phyloP scores from a whole-genome alignment of 2,888 invertebrate species.

The Trichogramma evanescens region DNA sequence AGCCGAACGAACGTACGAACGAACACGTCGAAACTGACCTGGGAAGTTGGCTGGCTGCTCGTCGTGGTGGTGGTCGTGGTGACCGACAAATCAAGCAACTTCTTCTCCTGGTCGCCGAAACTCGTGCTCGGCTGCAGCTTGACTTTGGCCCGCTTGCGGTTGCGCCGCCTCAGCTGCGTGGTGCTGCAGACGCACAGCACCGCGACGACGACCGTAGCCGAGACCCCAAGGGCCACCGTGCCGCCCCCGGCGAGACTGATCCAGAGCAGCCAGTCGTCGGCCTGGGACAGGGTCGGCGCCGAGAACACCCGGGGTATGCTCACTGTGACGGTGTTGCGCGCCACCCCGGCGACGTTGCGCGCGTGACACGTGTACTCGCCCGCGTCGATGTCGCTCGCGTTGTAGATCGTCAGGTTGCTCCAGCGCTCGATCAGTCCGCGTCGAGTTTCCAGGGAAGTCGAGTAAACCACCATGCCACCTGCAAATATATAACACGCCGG shows the following conservation, averaged over 20 bases:
- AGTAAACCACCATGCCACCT: constrained; percentile 24
- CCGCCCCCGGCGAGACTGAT: constrained; percentile 66
- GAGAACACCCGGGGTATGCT: constrained; percentile 64
- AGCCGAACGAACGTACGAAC: no score
- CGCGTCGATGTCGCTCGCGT: constrained; percentile 73
- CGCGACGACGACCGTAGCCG: constrained; percentile 56
- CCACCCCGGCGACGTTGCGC: constrained; percentile 55
- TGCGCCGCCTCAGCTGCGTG: constrained; percentile 47
- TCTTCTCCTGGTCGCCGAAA: constrained; percentile 83
- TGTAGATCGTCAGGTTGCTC: constrained; percentile 76
- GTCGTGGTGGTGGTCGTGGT: constrained; percentile 53
- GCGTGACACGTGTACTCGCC: constrained; percentile 81
- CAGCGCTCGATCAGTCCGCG: constrained; percentile 51
- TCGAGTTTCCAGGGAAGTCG: constrained; percentile 26
- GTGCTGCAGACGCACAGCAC: constrained; percentile 52
- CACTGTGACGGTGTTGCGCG: constrained; percentile 53
- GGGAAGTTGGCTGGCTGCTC: constrained; percentile 39
- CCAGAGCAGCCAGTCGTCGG: constrained; percentile 67
- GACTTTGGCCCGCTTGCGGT: constrained; percentile 53
- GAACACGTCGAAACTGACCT: not conserved
- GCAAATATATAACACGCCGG: not conserved
- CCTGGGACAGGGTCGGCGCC: constrained; percentile 69
- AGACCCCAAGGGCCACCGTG: constrained; percentile 58
- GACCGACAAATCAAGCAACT: constrained; percentile 72
- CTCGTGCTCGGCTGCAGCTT: constrained; percentile 73